Base-by-base conservation (phyloP, 2,888 invertebrate species). In the Leptinotarsa haldemani region DNA sequence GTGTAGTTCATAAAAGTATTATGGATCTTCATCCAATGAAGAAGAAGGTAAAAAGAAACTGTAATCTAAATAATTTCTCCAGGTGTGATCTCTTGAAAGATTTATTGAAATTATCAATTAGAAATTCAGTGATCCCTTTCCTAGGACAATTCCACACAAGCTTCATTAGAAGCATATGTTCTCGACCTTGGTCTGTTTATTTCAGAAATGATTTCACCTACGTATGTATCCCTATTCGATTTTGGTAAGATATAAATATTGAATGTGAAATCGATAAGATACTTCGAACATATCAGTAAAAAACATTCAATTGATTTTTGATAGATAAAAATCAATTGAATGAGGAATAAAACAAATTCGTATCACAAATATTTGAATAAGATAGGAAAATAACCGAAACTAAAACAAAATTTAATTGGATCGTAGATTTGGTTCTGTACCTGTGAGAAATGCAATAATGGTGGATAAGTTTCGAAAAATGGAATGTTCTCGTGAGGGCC, bases 221-320 rank as follows among this genome's bases (percentile, higher is more conserved):
- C 50, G 50, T 50, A 16, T 40, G 40, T 50, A 50, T 50, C 50
- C 50, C 16, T 15, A 7, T 50, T 50, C 16, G 50, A 50, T n/a
- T 16, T 50, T 4, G 16, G 15, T 50, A 12, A 40, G 40, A 40
- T 40, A 40, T 40, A n/a, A 52, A 52, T 52, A 7, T 56, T 18
- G 12, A 18, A 61, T n/a, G 5, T 61, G 15, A 15, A 61, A 61
- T 61, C 25, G 61, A 61, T 61, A 40, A 61, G 40, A 61, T 40
- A 61, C 40, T 16, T 30, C 16, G 40, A 40, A 25, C 13, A 25
- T 61, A 61, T 61, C 25, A 61, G 18, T 25, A 30, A n/a, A 61
- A 61, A 25, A 16, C n/a, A 40, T 30, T 30, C 30, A 15, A 61
- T 30, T 61, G 61, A 61, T 30, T 61, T 61, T 61, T 61, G 61